Evolutionary conservation across 2,888 invertebrate species (phyloP).

Genomic region (Eupithecia exiguata): DNA sequence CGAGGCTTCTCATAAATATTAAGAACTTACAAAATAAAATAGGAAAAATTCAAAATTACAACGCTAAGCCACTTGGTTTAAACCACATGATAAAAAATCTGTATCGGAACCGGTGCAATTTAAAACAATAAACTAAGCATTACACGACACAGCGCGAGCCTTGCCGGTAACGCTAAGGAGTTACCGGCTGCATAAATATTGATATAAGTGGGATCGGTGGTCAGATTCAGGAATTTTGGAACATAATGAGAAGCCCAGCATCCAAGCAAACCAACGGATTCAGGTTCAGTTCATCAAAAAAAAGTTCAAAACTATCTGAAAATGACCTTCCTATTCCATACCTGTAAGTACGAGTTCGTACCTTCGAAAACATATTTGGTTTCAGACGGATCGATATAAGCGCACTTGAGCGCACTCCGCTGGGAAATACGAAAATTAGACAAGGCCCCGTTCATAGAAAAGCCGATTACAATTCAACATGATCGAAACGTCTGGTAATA

Average conservation of each 20-base stretch:
- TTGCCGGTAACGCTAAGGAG: background rate
- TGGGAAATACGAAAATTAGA: slow-evolving; percentile 42
- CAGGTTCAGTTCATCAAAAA: background rate
- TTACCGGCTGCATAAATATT: background rate
- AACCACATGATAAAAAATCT: too few species aligned
- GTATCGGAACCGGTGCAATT: background rate
- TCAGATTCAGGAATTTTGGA: background rate
- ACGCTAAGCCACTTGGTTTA: background rate
- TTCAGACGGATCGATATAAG: slow-evolving; percentile 29
- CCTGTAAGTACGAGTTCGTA: background rate
- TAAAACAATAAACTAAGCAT: background rate
- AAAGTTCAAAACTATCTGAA: background rate
- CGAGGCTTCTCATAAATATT: background rate
- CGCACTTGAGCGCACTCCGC: slow-evolving; percentile 33
- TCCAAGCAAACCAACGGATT: background rate
- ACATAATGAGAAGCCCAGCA: background rate
- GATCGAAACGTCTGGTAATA: slow-evolving; percentile 34
- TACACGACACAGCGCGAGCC: background rate
- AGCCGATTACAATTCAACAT: slow-evolving; percentile 47
- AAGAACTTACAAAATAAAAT: background rate
- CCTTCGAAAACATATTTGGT: background rate
- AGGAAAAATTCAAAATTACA: background rate
- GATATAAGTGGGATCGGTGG: background rate
- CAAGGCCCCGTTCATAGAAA: slow-evolving; percentile 38
- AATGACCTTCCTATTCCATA: background rate